Conservation (phyloP, 2,797 vertebrate species). For the Otus scops region DNA sequence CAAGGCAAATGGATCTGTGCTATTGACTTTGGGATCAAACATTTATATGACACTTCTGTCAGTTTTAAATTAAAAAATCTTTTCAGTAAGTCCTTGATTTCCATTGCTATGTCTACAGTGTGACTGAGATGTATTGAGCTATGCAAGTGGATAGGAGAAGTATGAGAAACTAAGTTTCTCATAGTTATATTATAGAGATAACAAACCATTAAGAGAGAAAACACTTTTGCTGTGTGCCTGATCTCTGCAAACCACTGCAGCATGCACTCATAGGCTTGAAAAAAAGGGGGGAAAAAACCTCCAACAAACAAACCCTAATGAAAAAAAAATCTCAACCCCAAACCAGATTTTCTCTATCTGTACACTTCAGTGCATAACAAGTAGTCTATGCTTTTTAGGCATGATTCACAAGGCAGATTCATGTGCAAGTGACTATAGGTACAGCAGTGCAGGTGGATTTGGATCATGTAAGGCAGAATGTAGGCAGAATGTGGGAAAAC, state of each 20-base stretch:
- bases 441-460: not conserved
- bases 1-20: not conserved
- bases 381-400: conserved; percentile 27
- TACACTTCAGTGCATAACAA: conserved; percentile 42
- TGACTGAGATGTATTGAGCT: conserved; percentile 18
- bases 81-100: not conserved
- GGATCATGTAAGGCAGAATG: not conserved
- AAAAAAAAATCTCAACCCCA: not conserved
- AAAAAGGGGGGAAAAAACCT: fast-evolving
- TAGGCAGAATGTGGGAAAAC: not conserved
- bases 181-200: conserved; percentile 42
- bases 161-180: conserved; percentile 37
- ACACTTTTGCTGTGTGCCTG: conserved; percentile 26
- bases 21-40: not conserved
- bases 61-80: not conserved
- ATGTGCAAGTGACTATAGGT: conserved; percentile 48
- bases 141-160: conserved; percentile 29
- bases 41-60: not conserved
- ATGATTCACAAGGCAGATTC: conserved; percentile 50
- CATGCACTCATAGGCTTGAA: not conserved
- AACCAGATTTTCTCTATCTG: conserved; percentile 24
- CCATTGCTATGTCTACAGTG: not conserved
- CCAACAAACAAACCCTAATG: no score
- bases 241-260: conserved; percentile 42
- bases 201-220: conserved; percentile 51